Conservation (phyloP, 2,797 vertebrate species). For the Pseudotriccus pelzelni region DNA sequence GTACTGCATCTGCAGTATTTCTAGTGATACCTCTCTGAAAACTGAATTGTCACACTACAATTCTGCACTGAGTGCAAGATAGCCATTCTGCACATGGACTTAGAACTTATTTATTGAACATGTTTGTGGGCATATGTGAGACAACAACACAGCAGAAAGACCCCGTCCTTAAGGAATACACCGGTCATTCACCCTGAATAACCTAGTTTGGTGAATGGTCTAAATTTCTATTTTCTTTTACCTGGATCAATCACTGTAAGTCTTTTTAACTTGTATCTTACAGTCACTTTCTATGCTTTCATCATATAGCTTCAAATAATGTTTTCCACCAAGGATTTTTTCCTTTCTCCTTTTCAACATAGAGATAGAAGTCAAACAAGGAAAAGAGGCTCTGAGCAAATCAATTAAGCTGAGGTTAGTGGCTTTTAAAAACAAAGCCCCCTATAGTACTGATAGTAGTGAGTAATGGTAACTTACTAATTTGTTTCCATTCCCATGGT, state of each 20-base stretch:
- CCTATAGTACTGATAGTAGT: background rate
- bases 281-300: background rate
- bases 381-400: background rate
- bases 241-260: background rate
- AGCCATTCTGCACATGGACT: background rate
- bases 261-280: background rate
- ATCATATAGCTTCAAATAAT: constrained; percentile 19
- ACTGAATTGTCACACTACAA: background rate
- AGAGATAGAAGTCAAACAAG: background rate
- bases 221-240: constrained; percentile 3
- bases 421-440: background rate
- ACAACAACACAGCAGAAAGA: background rate
- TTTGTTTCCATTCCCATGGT: constrained; percentile 39
- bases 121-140: background rate
- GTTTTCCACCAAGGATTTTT: background rate
- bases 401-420: background rate
- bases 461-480: background rate
- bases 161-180: background rate
- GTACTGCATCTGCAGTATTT: background rate
- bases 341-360: background rate
- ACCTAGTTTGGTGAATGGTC: background rate
- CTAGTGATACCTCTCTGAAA: background rate
- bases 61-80: background rate
- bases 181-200: background rate
- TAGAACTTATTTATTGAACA: background rate